Conservation (phyloP, 53 echinoderm and acorn worm species). For the Paelopatides confundens region DNA sequence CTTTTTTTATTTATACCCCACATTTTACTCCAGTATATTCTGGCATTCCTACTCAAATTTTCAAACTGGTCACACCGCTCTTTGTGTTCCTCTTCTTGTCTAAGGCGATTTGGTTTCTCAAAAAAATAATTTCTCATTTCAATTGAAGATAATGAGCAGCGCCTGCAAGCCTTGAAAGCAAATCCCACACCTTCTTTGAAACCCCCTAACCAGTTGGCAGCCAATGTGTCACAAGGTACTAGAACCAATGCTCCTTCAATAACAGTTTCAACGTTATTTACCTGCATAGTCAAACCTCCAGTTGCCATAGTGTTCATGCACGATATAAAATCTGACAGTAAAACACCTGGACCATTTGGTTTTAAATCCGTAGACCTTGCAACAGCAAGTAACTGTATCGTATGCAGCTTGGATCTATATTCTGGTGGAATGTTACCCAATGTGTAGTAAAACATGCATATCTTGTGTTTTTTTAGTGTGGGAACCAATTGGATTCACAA, state of each 20-base stretch:
- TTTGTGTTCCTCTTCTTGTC: constrained; percentile 52
- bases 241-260: too few relatives aligned
- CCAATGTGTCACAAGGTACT: too few relatives aligned
- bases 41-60: constrained; percentile 30
- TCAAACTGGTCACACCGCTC: constrained; percentile 32
- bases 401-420: neutral
- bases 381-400: neutral
- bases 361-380: neutral
- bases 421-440: neutral
- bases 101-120: constrained; percentile 15
- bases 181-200: neutral
- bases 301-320: neutral
- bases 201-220: too few relatives aligned
- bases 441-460: neutral
- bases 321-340: neutral
- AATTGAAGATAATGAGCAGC: neutral
- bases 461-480: neutral
- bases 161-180: constrained; percentile 1
- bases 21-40: constrained; percentile 1
- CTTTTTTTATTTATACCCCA: constrained; percentile 44
- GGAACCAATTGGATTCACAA: neutral
- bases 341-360: neutral
- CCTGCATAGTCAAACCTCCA: too few relatives aligned
- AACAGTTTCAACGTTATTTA: too few relatives aligned
- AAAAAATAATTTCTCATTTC: constrained; percentile 60